phyloP scores from a whole-genome alignment of 2,888 invertebrate genomes.

The Dolomedes plantarius region DNA sequence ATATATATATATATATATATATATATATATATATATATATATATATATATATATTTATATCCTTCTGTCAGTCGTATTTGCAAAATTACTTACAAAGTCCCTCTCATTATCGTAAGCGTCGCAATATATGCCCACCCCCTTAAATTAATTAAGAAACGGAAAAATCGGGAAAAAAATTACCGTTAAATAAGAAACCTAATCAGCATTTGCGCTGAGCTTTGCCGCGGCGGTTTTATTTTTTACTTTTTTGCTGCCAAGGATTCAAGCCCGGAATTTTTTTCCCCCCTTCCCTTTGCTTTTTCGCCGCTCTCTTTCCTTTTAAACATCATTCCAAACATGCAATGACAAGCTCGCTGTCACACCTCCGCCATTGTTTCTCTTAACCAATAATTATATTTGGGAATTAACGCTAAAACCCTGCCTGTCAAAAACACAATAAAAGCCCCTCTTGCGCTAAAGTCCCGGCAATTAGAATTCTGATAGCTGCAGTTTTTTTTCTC shows the following conservation, averaged over 20 bases:
- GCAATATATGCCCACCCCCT: constrained; percentile 63
- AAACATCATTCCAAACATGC: constrained; percentile 67
- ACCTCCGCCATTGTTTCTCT: constrained; percentile 63
- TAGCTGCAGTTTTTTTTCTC: constrained; percentile 58
- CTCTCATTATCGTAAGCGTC: background rate
- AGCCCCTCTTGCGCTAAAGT: constrained; percentile 61
- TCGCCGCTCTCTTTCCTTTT: constrained; percentile 37
- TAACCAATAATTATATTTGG: constrained; percentile 71
- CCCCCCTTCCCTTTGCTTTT: constrained; percentile 31
- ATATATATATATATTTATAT: too few species aligned
- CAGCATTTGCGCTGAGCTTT: constrained; percentile 66
- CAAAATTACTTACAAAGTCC: too few species aligned
- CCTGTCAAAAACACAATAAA: constrained; percentile 71
- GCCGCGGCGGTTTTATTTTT: constrained; percentile 38
- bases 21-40: too few species aligned
- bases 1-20: too few species aligned
- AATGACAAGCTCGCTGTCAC: constrained; percentile 68
- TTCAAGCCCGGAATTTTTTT: too few species aligned
- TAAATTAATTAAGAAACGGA: constrained; percentile 71
- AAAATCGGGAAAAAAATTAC: constrained; percentile 57
- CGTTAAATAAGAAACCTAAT: constrained; percentile 71
- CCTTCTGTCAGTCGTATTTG: too few species aligned
- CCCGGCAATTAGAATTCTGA: constrained; percentile 70
- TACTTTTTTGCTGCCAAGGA: constrained; percentile 20
- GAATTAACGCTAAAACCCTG: constrained; percentile 67